Percentiles rank a stretch among this genome's conserved stretches.
Evolutionary conservation across 1,140 invertebrate species (phyloP).

Genomic region (Drosophila elegans): DNA sequence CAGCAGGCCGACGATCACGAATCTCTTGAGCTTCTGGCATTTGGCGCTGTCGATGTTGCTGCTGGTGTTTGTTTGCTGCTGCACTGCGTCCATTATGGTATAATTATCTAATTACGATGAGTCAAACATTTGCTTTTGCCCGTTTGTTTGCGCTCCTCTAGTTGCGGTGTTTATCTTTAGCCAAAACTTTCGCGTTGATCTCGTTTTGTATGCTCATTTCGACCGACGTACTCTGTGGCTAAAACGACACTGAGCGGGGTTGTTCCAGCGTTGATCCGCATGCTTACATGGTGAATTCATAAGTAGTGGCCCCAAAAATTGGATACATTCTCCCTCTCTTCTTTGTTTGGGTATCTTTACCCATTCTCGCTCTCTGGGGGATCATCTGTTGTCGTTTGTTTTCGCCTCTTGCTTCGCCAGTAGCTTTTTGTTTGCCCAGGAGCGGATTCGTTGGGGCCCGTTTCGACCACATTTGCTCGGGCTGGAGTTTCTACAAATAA

Average conservation of each 20-base stretch:
- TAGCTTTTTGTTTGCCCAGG: conserved; percentile 26
- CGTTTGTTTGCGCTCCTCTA: conserved; percentile 20
- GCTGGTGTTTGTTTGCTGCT: conserved; percentile 36
- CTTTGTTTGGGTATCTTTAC: background rate
- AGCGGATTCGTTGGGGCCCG: conserved; percentile 26
- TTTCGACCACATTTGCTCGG: background rate
- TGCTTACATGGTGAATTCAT: conserved; percentile 30
- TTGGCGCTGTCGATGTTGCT: conserved; percentile 71
- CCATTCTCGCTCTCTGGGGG: conserved; percentile 33
- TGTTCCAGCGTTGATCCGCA: conserved; percentile 28
- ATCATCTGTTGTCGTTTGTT: conserved; percentile 55
- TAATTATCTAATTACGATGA: conserved; percentile 53
- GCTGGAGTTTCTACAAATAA: conserved; percentile 11
- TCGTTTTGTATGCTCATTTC: conserved; percentile 18
- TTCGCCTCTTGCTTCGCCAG: conserved; percentile 37
- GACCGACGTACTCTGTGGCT: conserved; percentile 14
- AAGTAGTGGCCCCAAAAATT: background rate
- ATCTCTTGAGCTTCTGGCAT: conserved; percentile 75
- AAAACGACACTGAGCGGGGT: conserved; percentile 36
- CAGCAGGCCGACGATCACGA: conserved; percentile 65
- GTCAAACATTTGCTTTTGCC: conserved; percentile 47
- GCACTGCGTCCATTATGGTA: conserved; percentile 35
- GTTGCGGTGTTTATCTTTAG: conserved; percentile 10
- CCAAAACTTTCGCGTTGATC: conserved; percentile 18
- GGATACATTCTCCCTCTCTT: conserved; percentile 10